Base-by-base conservation (phyloP, 2,113 vertebrate species). In the Apodemus sylvaticus region DNA sequence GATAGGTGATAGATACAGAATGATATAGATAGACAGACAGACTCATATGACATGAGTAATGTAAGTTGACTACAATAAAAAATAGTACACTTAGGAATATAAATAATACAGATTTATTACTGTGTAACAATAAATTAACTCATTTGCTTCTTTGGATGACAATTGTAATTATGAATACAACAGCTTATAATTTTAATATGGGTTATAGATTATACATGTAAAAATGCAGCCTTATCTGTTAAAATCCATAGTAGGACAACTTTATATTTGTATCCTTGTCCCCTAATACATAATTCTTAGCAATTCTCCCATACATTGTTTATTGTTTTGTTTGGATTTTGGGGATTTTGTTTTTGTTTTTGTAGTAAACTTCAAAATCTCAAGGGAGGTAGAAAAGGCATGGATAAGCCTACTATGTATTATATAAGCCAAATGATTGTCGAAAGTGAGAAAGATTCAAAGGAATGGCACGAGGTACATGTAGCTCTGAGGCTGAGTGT, bases 371-470 rank as follows among this genome's bases (percentile, higher is more conserved):
- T 97, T 87, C 70, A 94, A 94, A 93, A 62, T 97, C 24, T 95
- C 77, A 94, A 68, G 79, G 95, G 66, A 86, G 85, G 62, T 42
- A 64, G 91, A 86, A 93, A 60, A 96, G 58, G 64, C 82, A 68
- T 31, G 20, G 92, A 91, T 92, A 95, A 96, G 94, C 93, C 79
- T 13, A 26, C 36, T 20, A 20, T 64, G 79, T 83, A 86, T 36
- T 60, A 7, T 73, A 2, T 82, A 68, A 62, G 45, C 1, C 7
- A 83, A 71, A 86, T 77, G 51, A 24, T 96, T 42, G 92, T 92
- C 42, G 96, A 87, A 94, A 39, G 93, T 76, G 81, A 95, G 24
- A 34, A 95, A 34, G 5, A 93, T 97, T 98, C 12, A 2, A 92
- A 86, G 70, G n/a, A 96, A 48, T 58, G 90, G 48, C 39, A 74